These are phyloP conservation scores for Eucidaris tribuloides DNA, from an alignment of 35 echinoderm and acorn worm genomes.

Conservation along the genomic window DNA sequence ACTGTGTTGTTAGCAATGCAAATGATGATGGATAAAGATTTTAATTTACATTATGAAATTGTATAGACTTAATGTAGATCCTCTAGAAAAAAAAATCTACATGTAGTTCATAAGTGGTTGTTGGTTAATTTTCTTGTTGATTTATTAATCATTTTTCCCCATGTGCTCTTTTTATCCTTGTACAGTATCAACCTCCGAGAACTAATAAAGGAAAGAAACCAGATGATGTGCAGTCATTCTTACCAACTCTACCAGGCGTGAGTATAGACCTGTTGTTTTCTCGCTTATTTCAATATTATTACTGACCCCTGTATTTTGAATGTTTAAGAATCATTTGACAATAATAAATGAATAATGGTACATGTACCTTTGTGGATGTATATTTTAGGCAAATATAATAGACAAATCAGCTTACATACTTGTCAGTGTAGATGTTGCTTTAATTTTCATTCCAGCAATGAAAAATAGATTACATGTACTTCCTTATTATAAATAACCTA, in stretches of 20 bases:
- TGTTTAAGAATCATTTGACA: not conserved
- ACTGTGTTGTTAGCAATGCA: no score
- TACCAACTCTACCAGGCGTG: slow-evolving; percentile 87
- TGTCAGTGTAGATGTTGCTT: not conserved
- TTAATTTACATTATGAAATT: no score
- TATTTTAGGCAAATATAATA: not conserved
- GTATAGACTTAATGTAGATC: no score
- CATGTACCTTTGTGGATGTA: not conserved
- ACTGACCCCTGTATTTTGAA: no score
- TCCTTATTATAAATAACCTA: no score
- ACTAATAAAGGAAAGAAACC: slow-evolving; percentile 94
- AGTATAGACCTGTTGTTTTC: slow-evolving; percentile 55
- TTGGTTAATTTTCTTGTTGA: no score
- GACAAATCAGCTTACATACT: not conserved
- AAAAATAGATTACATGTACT: no score
- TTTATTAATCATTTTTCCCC: no score
- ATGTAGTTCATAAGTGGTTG: no score
- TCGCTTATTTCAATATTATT: no score
- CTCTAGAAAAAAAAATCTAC: no score
- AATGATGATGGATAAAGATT: no score
- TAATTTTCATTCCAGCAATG: not conserved
- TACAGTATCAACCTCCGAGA: slow-evolving; percentile 65
- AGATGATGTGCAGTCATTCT: slow-evolving; percentile 52
- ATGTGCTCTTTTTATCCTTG: slow-evolving; percentile 28
- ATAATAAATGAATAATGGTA: not conserved